These are phyloP conservation scores for Sylvia borin DNA, from an alignment of 2,797 vertebrate species.

Conservation along the genomic window DNA sequence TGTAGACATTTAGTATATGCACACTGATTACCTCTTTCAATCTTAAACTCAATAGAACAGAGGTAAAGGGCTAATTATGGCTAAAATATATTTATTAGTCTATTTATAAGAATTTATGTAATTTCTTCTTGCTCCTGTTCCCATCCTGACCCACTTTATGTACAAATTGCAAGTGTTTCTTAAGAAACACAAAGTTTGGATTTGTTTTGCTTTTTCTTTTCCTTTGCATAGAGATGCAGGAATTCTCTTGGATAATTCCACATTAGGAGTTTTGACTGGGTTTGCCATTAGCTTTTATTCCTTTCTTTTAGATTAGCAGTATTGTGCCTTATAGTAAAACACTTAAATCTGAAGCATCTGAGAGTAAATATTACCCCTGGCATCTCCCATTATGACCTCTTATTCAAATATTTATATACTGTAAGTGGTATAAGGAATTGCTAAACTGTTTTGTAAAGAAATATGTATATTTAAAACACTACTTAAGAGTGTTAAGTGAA, in stretches of 20 bases:
- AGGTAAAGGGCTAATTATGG: conserved; percentile 69
- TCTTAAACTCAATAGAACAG: conserved; percentile 60
- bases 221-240: conserved; percentile 16
- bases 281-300: conserved; percentile 31
- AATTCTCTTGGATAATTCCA: conserved; percentile 1
- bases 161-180: not conserved
- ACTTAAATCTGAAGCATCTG: conserved; percentile 44
- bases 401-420: conserved; percentile 55
- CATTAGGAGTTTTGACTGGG: not conserved
- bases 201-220: not conserved
- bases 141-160: not conserved
- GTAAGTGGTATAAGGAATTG: conserved; percentile 50
- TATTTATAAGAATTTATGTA: conserved; percentile 57
- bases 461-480: conserved; percentile 53
- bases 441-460: conserved; percentile 66
- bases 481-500: conserved; percentile 32
- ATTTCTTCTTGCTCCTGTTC: not conserved
- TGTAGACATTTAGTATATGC: conserved; percentile 59
- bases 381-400: conserved; percentile 51
- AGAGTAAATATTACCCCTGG: conserved; percentile 53
- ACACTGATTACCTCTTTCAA: conserved; percentile 66
- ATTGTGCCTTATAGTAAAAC: conserved; percentile 67
- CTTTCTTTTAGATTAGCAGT: conserved; percentile 58
- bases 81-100: conserved; percentile 66
- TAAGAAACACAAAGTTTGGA: not conserved